phyloP scores from a whole-genome alignment of 2,797 vertebrate species.

The Acanthis flammea region DNA sequence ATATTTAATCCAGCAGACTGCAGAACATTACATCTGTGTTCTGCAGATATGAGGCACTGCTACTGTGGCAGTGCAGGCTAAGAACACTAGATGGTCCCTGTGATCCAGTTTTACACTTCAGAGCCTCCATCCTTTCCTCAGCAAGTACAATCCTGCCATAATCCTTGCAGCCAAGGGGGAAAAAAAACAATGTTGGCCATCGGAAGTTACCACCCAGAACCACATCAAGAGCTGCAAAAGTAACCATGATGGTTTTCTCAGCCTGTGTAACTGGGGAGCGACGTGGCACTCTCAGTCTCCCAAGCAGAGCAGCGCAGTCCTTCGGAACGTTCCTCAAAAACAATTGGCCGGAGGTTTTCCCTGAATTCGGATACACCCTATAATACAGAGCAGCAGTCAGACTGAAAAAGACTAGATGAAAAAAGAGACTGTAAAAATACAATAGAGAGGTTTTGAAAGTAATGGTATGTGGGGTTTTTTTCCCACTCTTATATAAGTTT shows the following conservation, averaged over 20 bases:
- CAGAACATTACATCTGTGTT: neutral
- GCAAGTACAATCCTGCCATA: constrained; percentile 39
- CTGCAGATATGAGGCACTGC: neutral
- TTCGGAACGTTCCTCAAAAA: constrained; percentile 66
- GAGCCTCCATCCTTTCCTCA: neutral
- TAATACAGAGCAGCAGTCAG: constrained; percentile 28
- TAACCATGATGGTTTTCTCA: constrained; percentile 68
- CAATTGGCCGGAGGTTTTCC: constrained; percentile 45
- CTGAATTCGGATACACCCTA: constrained; percentile 55
- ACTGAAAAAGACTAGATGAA: constrained; percentile 38
- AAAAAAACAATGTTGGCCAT: constrained; percentile 49
- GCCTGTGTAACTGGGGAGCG: constrained; percentile 52
- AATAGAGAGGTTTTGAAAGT: constrained; percentile 32
- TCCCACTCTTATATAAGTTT: neutral
- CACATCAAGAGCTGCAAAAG: constrained; percentile 67
- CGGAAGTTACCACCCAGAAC: constrained; percentile 74
- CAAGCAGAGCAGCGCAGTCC: neutral
- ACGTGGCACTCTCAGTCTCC: constrained; percentile 72
- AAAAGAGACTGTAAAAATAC: constrained; percentile 56
- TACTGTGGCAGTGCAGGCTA: neutral
- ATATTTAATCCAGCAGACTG: neutral
- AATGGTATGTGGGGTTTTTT: neutral
- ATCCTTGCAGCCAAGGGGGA: constrained; percentile 17
- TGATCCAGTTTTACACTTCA: constrained; percentile 65
- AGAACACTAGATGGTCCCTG: constrained; percentile 76